Conservation (phyloP, 2,888 invertebrate genomes). For the Allacma fusca region DNA sequence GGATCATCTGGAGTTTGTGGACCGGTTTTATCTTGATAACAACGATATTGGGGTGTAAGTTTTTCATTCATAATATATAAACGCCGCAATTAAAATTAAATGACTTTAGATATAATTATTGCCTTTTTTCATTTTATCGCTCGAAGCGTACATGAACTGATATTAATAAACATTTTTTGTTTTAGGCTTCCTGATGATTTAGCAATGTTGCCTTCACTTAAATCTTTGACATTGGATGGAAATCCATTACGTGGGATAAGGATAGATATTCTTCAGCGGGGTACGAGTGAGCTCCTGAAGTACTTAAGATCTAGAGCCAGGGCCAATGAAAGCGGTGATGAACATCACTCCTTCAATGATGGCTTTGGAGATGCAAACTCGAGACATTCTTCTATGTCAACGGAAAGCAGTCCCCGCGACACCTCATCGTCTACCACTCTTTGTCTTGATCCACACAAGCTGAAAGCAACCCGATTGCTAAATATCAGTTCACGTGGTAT, state of each 20-base stretch:
- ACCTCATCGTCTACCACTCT: constrained; percentile 39
- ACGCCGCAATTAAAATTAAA: no score
- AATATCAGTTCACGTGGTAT: constrained; percentile 73
- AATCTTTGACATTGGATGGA: constrained; percentile 83
- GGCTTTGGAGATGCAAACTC: constrained; percentile 3
- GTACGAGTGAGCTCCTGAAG: constrained; percentile 81
- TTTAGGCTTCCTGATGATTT: constrained; percentile 74
- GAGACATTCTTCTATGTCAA: background rate
- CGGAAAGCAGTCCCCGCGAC: constrained; percentile 36
- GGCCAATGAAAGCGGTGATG: constrained; percentile 21
- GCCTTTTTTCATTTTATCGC: no score
- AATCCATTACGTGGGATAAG: constrained; percentile 84
- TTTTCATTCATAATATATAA: background rate
- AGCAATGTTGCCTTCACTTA: constrained; percentile 77
- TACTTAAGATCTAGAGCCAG: constrained; percentile 65
- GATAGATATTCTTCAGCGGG: constrained; percentile 82
- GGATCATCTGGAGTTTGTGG: constrained; percentile 70
- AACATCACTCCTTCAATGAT: constrained; percentile 34
- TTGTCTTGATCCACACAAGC: constrained; percentile 51
- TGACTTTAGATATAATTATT: no score
- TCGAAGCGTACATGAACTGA: no score
- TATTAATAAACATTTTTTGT: constrained; percentile 49
- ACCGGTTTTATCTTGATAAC: constrained; percentile 84
- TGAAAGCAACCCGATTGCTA: constrained; percentile 64
- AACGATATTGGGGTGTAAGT: constrained; percentile 72